Percentiles rank a stretch among this genome's conserved stretches.
Evolutionary conservation across 2,113 vertebrate genomes (phyloP).

Genomic region (Hippocampus abdominalis): DNA sequence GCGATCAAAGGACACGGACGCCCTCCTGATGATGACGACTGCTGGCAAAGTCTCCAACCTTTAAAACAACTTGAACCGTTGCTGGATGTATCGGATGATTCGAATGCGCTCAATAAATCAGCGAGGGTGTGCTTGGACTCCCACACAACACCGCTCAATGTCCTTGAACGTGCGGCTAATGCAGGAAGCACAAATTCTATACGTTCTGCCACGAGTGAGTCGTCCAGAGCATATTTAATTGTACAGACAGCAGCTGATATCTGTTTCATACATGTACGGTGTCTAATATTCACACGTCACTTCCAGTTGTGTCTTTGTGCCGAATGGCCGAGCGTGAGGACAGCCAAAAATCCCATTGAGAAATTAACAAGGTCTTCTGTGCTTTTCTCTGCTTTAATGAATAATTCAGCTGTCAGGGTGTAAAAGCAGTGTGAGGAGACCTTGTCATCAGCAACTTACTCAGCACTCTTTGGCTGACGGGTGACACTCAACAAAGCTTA

Average conservation of each 20-base stretch:
- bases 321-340: constrained; percentile 47
- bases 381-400: constrained; percentile 65
- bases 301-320: constrained; percentile 35
- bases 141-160: constrained; percentile 39
- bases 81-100: constrained; percentile 40
- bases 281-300: constrained; percentile 43
- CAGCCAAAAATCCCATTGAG: constrained; percentile 72
- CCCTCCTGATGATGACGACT: constrained; percentile 59
- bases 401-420: constrained; percentile 69
- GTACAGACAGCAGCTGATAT: constrained; percentile 28
- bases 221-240: constrained; percentile 42
- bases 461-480: constrained; percentile 59
- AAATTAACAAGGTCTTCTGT: constrained; percentile 65
- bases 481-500: constrained; percentile 56
- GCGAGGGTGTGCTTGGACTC: constrained; percentile 51
- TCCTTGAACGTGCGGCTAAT: constrained; percentile 56
- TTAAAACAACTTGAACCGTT: constrained; percentile 45
- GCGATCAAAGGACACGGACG: constrained; percentile 55
- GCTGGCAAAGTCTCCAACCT: constrained; percentile 64
- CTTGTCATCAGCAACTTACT: constrained; percentile 62
- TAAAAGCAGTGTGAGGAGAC: constrained; percentile 52
- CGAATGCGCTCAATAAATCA: constrained; percentile 66
- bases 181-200: constrained; percentile 44
- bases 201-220: constrained; percentile 36
- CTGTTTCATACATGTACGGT: constrained; percentile 45